These are phyloP conservation scores for Hirudo medicinalis DNA, from an alignment of 1,140 invertebrate species.

Conservation along the genomic window DNA sequence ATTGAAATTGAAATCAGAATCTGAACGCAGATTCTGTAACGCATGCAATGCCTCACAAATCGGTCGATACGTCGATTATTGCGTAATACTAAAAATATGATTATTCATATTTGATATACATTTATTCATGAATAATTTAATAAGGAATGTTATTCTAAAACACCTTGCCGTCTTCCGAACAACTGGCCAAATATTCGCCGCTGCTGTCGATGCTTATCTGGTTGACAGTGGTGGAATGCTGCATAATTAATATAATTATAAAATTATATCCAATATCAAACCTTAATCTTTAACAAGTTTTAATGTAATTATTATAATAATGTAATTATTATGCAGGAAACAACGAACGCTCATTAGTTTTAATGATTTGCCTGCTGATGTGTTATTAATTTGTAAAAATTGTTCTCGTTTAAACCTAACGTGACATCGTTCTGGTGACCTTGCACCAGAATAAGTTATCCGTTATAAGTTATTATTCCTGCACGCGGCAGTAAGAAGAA, in stretches of 20 bases:
- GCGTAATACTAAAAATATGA: neutral
- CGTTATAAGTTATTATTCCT: too few species aligned
- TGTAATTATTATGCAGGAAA: too few species aligned
- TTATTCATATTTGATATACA: neutral
- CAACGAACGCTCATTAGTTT: too few species aligned
- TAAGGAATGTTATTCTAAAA: neutral
- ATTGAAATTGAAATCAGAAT: neutral
- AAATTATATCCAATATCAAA: too few species aligned
- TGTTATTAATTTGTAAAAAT: too few species aligned
- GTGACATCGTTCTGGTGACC: too few species aligned
- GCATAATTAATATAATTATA: neutral
- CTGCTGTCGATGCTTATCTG: conserved; percentile 81
- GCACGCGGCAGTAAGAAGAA: too few species aligned
- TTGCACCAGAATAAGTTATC: too few species aligned
- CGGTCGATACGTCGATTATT: neutral
- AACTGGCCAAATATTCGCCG: conserved; percentile 81
- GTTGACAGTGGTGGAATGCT: conserved; percentile 77
- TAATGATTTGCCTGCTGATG: too few species aligned
- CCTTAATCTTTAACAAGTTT: too few species aligned
- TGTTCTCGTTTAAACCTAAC: too few species aligned
- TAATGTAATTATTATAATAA: neutral
- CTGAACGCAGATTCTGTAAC: neutral
- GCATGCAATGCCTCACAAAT: neutral
- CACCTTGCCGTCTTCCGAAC: conserved; percentile 85
- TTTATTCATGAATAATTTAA: neutral